phyloP scores from a whole-genome alignment of 2,797 vertebrate genomes.

The Coendou prehensilis region DNA sequence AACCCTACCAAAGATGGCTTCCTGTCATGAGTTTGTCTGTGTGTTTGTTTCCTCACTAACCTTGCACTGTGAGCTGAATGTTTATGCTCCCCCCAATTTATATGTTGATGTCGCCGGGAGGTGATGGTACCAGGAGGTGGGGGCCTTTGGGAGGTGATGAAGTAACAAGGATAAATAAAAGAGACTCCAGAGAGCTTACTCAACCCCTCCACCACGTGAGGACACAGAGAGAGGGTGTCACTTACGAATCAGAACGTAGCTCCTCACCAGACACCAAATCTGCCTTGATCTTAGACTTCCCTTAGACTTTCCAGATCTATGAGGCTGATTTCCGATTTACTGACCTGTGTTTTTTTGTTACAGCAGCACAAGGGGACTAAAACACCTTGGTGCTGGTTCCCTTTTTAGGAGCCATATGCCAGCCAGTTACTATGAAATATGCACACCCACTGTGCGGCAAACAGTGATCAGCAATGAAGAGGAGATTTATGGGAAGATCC shows the following conservation, averaged over 20 bases:
- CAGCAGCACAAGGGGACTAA: background rate
- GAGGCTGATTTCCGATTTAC: background rate
- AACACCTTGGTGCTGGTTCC: too few species aligned
- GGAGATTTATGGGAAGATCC: background rate
- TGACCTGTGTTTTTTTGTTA: background rate
- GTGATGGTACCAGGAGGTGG: background rate
- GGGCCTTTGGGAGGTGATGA: background rate
- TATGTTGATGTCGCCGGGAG: background rate
- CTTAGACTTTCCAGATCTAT: background rate
- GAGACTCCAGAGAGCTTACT: background rate
- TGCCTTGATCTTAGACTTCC: too few species aligned
- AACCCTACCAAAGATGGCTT: background rate
- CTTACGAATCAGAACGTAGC: background rate
- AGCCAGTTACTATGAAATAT: background rate
- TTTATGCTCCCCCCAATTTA: background rate
- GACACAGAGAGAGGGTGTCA: background rate
- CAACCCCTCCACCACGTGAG: background rate
- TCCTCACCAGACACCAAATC: background rate
- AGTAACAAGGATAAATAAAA: background rate
- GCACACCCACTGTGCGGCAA: too few species aligned
- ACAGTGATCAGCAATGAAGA: background rate
- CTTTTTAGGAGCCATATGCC: background rate
- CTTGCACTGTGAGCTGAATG: background rate
- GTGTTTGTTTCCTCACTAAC: background rate
- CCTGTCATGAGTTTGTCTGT: background rate